phyloP scores from a whole-genome alignment of 2,888 invertebrate species.

The Lycocerus yunnanus region DNA sequence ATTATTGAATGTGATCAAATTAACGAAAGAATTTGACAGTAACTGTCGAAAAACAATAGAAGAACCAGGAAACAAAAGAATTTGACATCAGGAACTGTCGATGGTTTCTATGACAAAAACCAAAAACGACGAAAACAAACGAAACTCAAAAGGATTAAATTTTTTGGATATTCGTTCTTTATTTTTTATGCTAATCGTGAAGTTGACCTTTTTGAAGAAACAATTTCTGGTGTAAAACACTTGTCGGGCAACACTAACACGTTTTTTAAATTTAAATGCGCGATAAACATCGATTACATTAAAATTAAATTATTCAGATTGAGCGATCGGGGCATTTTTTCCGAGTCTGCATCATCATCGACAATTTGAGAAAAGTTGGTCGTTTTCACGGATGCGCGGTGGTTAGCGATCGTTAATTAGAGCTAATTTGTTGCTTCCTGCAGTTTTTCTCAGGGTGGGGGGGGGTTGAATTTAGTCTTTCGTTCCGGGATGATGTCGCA shows the following conservation, averaged over 20 bases:
- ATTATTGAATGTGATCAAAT: too few species aligned
- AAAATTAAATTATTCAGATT: neutral
- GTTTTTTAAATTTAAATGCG: neutral
- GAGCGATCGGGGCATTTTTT: neutral
- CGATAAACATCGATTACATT: neutral
- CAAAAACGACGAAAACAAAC: neutral
- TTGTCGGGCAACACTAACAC: neutral
- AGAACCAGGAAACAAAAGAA: neutral
- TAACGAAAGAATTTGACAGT: too few species aligned
- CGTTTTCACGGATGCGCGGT: neutral
- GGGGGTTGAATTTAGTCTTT: neutral
- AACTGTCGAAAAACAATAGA: too few species aligned
- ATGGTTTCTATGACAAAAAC: too few species aligned
- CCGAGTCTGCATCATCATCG: neutral
- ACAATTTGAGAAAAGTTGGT: neutral
- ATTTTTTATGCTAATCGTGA: neutral
- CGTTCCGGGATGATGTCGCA: constrained; percentile 10
- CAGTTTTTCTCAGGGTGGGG: neutral
- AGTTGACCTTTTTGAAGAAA: constrained; percentile 3
- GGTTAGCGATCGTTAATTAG: neutral
- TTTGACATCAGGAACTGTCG: neutral
- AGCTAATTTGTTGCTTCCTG: neutral
- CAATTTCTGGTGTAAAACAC: neutral
- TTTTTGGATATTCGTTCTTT: neutral
- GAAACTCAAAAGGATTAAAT: neutral